phyloP scores from a whole-genome alignment of 2,797 vertebrate genomes.

The Jordanella pulchra region DNA sequence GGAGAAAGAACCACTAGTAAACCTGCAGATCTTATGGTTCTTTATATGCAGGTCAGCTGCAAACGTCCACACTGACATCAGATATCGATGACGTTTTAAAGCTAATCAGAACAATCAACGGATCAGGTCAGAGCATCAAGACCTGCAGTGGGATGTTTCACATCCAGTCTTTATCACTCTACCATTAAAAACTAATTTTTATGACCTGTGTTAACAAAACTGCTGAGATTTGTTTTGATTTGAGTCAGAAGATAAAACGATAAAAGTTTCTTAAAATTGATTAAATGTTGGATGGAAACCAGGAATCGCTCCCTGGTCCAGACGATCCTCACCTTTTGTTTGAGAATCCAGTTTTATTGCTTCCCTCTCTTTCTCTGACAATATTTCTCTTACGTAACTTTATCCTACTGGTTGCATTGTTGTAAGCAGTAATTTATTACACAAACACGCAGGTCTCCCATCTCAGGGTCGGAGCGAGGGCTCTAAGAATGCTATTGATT shows the following conservation, averaged over 20 bases:
- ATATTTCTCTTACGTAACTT: conserved; percentile 61
- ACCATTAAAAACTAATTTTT: too few relatives aligned
- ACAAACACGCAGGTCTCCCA: conserved; percentile 74
- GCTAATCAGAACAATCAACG: too few relatives aligned
- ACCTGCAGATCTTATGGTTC: too few relatives aligned
- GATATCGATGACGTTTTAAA: too few relatives aligned
- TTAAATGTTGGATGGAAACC: conserved; percentile 64
- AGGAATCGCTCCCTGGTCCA: conserved; percentile 64
- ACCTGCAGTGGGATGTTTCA: too few relatives aligned
- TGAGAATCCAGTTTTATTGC: conserved; percentile 68
- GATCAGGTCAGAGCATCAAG: too few relatives aligned
- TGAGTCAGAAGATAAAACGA: conserved; percentile 5
- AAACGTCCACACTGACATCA: too few relatives aligned
- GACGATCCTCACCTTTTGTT: conserved; percentile 59
- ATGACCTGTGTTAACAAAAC: neutral
- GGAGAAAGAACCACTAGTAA: too few relatives aligned
- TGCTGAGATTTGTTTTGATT: neutral
- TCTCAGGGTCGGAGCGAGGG: conserved; percentile 76
- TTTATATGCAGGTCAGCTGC: too few relatives aligned
- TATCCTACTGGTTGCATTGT: conserved; percentile 71
- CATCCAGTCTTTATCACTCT: too few relatives aligned
- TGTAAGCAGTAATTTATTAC: conserved; percentile 81
- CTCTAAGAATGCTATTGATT: conserved; percentile 85
- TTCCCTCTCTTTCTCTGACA: conserved; percentile 47
- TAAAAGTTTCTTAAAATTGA: conserved; percentile 21